These are phyloP conservation scores for Turdus rufiventris DNA, from an alignment of 2,113 vertebrate genomes.

Conservation along the genomic window DNA sequence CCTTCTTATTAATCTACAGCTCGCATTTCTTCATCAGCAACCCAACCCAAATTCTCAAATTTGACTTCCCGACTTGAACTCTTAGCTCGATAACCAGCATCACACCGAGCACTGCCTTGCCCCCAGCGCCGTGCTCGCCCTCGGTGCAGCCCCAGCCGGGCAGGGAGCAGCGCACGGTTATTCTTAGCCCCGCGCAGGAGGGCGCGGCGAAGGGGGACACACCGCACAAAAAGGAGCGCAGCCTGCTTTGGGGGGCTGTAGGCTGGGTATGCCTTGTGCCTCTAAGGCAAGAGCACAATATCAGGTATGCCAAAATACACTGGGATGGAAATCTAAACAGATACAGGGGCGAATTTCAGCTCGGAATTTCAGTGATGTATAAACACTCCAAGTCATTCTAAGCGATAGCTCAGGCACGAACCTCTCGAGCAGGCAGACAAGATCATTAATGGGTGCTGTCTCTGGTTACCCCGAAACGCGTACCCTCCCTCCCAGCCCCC, in stretches of 20 bases:
- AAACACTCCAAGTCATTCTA: background rate
- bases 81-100: background rate
- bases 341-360: background rate
- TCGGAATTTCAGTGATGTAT: background rate
- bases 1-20: background rate
- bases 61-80: background rate
- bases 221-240: background rate
- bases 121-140: background rate
- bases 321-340: background rate
- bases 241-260: background rate
- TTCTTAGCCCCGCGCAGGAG: constrained; percentile 38
- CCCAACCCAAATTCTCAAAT: background rate
- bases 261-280: background rate
- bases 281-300: background rate
- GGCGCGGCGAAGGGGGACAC: background rate
- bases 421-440: background rate
- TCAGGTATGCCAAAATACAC: background rate
- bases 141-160: background rate
- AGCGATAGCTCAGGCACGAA: background rate
- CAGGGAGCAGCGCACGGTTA: constrained; percentile 1
- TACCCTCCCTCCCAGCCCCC: background rate
- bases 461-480: background rate
- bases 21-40: background rate
- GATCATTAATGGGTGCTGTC: background rate
- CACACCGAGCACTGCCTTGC: background rate